A percentile compares a stretch with the other conserved stretches of the same genome.
Evolutionary conservation across 2,888 invertebrate species (phyloP).

Genomic region (Drosophila fungiperda): DNA sequence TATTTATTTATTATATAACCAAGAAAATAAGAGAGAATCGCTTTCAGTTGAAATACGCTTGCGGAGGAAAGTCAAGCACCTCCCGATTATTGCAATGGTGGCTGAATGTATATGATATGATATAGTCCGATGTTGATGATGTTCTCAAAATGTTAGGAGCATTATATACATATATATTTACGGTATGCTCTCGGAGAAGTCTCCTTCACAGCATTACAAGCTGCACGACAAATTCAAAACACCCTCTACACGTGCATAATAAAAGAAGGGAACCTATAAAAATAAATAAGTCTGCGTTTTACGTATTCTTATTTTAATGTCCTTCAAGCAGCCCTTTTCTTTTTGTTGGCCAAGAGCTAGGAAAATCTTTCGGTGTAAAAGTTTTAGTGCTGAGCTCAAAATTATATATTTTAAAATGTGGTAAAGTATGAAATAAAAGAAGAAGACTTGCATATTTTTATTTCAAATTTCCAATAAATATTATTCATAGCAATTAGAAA

Average conservation of each 20-base stretch:
- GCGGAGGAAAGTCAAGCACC: not conserved
- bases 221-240: not conserved
- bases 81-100: not conserved
- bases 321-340: not conserved
- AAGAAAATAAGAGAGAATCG: not conserved
- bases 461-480: no score
- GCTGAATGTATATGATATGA: not conserved
- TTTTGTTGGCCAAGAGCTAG: not conserved
- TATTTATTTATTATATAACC: conserved; percentile 20
- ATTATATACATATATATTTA: not conserved
- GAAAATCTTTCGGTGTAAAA: not conserved
- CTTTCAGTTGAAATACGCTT: not conserved
- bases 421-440: no score
- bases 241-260: not conserved
- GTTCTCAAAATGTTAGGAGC: not conserved
- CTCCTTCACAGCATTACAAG: not conserved
- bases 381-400: no score
- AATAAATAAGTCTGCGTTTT: not conserved
- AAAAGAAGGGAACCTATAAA: not conserved
- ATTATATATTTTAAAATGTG: no score
- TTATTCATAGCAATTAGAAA: no score
- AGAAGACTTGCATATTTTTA: no score
- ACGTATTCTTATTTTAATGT: not conserved
- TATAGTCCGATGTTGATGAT: not conserved
- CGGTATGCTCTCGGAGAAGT: rapidly evolving